These are phyloP conservation scores for Heliconius melpomene DNA, from an alignment of 1,140 invertebrate genomes.

Conservation along the genomic window DNA sequence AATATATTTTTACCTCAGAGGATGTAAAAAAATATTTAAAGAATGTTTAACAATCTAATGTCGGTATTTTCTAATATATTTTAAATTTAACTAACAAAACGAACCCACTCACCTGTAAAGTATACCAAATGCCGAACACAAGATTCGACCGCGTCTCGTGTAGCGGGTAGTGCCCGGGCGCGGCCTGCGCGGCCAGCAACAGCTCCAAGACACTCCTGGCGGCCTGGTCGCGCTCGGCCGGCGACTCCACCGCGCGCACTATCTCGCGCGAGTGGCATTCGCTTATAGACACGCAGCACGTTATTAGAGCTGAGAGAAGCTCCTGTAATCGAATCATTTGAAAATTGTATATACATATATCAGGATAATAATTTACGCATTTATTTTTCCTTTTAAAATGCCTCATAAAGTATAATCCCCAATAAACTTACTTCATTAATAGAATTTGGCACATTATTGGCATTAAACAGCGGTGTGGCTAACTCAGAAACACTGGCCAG, in stretches of 20 bases:
- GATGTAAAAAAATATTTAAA: too few relatives aligned
- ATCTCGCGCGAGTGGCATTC: constrained; percentile 68
- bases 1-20: too few relatives aligned
- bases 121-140: constrained; percentile 95
- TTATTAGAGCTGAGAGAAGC: constrained; percentile 69
- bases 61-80: too few relatives aligned
- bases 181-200: constrained; percentile 88
- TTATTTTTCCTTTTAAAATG: too few relatives aligned
- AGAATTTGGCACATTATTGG: constrained; percentile 63
- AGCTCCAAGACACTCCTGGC: constrained; percentile 53
- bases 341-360: not conserved
- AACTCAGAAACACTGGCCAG: constrained; percentile 60
- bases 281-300: constrained; percentile 67
- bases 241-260: constrained; percentile 68
- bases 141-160: constrained; percentile 92
- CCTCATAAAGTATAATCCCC: too few relatives aligned
- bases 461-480: constrained; percentile 54
- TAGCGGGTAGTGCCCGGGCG: constrained; percentile 90
- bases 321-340: constrained; percentile 53
- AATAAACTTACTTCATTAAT: constrained; percentile 62
- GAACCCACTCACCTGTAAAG: constrained; percentile 85
- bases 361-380: not conserved
- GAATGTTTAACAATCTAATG: too few relatives aligned
- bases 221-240: constrained; percentile 38
- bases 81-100: not conserved